A percentile compares a stretch with the other conserved stretches of the same genome.
Evolutionary conservation across 1,140 invertebrate genomes (phyloP).

Genomic region (Drosophila willistoni): DNA sequence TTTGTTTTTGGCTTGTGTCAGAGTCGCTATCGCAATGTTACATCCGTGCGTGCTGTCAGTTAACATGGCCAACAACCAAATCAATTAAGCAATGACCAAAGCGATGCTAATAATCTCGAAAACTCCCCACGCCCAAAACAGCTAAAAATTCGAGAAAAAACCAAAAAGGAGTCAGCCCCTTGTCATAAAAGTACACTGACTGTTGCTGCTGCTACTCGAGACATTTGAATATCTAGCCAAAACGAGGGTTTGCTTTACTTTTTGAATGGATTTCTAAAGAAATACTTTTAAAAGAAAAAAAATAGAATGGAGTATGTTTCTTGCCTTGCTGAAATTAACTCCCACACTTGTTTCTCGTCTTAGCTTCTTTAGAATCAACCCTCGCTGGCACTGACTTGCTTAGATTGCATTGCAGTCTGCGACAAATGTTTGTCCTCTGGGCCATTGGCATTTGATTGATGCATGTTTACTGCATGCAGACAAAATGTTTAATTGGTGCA

Average conservation of each 20-base stretch:
- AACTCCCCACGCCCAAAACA: constrained; percentile 17
- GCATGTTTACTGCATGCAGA: constrained; percentile 65
- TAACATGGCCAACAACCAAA: constrained; percentile 73
- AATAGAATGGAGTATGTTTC: too few species aligned
- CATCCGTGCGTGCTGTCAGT: constrained; percentile 71
- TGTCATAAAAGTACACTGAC: constrained; percentile 37
- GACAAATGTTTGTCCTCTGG: constrained; percentile 60
- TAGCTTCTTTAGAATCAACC: constrained; percentile 5
- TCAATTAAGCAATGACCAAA: constrained; percentile 73
- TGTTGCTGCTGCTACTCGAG: not conserved
- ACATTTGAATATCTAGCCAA: not conserved
- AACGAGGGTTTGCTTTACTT: not conserved
- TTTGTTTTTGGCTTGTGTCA: constrained; percentile 48
- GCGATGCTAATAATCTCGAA: constrained; percentile 66
- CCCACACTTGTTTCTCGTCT: not conserved
- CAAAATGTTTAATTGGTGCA: constrained; percentile 77
- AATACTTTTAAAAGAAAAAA: too few species aligned
- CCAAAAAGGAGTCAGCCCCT: constrained; percentile 29
- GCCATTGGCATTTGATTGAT: constrained; percentile 76
- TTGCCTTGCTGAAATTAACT: too few species aligned
- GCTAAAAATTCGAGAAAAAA: constrained; percentile 32
- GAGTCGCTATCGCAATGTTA: constrained; percentile 70
- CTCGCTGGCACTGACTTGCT: constrained; percentile 34
- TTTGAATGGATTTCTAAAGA: too few species aligned
- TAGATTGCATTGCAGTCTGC: constrained; percentile 17